A percentile compares a stretch with the other conserved stretches of the same genome.
Evolutionary conservation across 2,888 invertebrate species (phyloP).

Genomic region (Nomada ruficornis): DNA sequence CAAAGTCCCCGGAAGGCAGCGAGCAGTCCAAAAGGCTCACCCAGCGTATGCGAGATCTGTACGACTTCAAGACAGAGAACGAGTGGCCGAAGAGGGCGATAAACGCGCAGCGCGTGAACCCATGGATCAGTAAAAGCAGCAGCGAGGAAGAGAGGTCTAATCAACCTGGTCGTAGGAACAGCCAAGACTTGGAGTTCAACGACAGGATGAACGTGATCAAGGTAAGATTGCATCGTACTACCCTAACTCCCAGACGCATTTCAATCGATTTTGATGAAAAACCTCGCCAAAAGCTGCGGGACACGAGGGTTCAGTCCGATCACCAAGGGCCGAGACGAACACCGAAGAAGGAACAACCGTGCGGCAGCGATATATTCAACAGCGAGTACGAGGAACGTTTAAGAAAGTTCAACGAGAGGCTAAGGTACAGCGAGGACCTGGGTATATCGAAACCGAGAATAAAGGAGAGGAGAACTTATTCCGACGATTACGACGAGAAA

Average conservation of each 20-base stretch:
- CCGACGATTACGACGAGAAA: slow-evolving; percentile 76
- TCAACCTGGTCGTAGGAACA: slow-evolving; percentile 65
- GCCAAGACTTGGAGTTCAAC: slow-evolving; percentile 78
- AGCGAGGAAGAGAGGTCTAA: slow-evolving; percentile 70
- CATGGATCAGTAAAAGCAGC: slow-evolving; percentile 76
- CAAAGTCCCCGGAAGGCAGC: slow-evolving; percentile 44
- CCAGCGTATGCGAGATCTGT: slow-evolving; percentile 77
- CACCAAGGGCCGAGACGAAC: slow-evolving; percentile 5
- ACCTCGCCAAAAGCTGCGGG: slow-evolving; percentile 27
- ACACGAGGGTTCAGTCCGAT: slow-evolving; percentile 46
- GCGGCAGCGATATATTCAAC: slow-evolving; percentile 24
- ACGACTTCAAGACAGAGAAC: slow-evolving; percentile 78
- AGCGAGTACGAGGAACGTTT: slow-evolving; percentile 65
- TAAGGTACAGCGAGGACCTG: slow-evolving; percentile 69
- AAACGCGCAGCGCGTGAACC: slow-evolving; percentile 49
- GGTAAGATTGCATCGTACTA: slow-evolving; percentile 28
- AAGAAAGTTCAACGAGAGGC: slow-evolving; percentile 67
- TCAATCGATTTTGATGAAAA: neutral
- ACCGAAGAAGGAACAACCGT: neutral
- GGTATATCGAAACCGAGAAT: slow-evolving; percentile 45
- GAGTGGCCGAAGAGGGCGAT: slow-evolving; percentile 75
- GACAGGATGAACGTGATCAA: slow-evolving; percentile 63
- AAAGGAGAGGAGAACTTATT: slow-evolving; percentile 73
- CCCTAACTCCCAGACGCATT: too few relatives aligned
- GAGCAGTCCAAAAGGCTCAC: slow-evolving; percentile 67